Conservation (phyloP, 2,113 vertebrate genomes). For the Ceuthmochares aereus region DNA sequence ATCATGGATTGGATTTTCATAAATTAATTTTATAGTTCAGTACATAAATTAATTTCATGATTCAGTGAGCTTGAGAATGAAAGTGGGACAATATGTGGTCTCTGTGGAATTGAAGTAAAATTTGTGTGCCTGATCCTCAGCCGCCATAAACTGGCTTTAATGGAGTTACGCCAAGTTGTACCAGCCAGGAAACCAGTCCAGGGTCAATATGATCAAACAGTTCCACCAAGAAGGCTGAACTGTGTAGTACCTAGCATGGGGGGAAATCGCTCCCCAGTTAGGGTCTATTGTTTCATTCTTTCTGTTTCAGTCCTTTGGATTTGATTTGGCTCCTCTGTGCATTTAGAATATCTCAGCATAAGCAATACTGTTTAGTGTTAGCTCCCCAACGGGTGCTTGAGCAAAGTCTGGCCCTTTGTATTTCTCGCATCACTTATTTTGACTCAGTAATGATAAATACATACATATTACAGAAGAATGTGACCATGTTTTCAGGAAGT, state of each 20-base stretch:
- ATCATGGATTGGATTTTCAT: constrained; percentile 62
- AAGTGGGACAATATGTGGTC: constrained; percentile 37
- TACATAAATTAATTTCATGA: constrained; percentile 68
- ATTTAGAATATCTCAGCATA: not conserved
- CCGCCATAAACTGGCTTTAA: constrained; percentile 7
- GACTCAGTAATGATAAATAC: not conserved
- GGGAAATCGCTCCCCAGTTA: not conserved
- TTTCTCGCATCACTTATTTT: not conserved
- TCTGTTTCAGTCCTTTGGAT: not conserved
- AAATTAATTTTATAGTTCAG: constrained; percentile 69
- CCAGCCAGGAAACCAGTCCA: not conserved
- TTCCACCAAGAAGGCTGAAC: not conserved
- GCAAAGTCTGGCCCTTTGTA: not conserved
- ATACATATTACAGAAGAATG: not conserved
- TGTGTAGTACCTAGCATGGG: not conserved
- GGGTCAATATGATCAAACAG: not conserved
- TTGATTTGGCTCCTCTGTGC: not conserved
- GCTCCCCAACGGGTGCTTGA: not conserved
- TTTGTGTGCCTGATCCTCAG: constrained; percentile 20
- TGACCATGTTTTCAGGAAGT: not conserved
- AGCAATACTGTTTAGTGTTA: not conserved
- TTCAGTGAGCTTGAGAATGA: constrained; percentile 55
- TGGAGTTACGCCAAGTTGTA: not conserved
- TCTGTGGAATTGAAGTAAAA: constrained; percentile 32
- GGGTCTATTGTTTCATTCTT: not conserved